Evolutionary conservation across 2,797 vertebrate genomes (phyloP).

Genomic region (Momotus momota): DNA sequence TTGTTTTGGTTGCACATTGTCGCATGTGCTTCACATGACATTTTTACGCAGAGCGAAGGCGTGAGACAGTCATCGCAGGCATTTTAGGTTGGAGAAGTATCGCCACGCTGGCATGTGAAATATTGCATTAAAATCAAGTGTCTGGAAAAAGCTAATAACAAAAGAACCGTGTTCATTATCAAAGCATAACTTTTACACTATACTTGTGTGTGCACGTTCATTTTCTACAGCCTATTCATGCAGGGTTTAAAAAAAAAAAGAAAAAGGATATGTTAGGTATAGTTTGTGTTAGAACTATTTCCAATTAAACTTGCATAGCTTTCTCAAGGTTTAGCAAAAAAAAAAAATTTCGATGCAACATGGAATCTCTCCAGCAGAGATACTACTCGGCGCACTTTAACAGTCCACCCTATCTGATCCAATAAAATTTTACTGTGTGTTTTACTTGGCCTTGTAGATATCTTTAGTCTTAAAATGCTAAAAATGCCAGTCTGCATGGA

Average conservation of each 20-base stretch:
- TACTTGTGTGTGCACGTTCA: background rate
- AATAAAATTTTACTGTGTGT: conserved; percentile 49
- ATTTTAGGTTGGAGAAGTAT: background rate
- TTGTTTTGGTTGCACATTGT: conserved; percentile 28
- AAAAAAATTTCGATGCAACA: background rate
- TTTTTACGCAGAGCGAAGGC: conserved; percentile 33
- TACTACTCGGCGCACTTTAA: conserved; percentile 23
- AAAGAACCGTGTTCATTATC: background rate
- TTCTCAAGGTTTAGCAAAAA: conserved; percentile 19
- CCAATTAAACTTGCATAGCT: background rate
- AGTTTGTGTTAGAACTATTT: background rate
- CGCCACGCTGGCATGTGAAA: background rate
- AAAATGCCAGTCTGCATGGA: conserved; percentile 10
- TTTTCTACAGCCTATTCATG: background rate
- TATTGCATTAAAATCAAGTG: background rate
- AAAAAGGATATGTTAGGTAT: background rate
- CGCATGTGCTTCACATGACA: conserved; percentile 44
- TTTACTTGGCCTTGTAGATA: conserved; percentile 34
- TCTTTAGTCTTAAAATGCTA: conserved; percentile 58
- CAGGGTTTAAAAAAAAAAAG: background rate
- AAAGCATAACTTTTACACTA: background rate
- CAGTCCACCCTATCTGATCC: background rate
- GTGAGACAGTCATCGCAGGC: background rate
- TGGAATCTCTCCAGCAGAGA: background rate
- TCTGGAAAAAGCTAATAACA: background rate